Base-by-base conservation (phyloP, 2,797 vertebrate species). In the Rhincodon typus region DNA sequence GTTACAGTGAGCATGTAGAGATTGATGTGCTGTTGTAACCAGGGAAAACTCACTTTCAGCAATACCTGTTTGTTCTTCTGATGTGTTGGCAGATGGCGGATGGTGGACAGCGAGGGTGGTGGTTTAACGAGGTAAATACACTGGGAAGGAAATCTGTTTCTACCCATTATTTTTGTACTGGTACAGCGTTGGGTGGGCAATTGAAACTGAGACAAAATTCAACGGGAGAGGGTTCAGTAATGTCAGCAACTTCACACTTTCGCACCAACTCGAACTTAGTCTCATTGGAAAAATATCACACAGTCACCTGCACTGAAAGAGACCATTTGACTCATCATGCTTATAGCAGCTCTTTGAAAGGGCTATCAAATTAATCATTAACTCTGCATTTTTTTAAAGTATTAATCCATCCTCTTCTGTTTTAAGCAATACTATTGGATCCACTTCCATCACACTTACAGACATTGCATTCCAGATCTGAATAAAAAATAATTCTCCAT, bases 81-180 rank as follows among this genome's bases (percentile, higher is more conserved):
- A 70, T 94, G 93, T 94, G 93, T 94, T 94, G 93, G 93, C 93
- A 94, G 93, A 94, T 94, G 93, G 38, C 93, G 67, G 93, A 94
- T 72, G 93, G 21, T 94, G 93, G 93, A 94, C 93, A 94, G 25
- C 93, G 93, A 70, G 93, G 93, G 69, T 94, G 93, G 93, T 94
- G 93, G 93, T 94, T 94, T 69, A 94, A 94, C 10, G 93, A 94
- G 93, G 93, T 94, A 94, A 94, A 94, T 94, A 72, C 93, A 30
- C 38, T 46, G 42, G 38, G 93, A 94, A 46, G 67, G 12, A 70
- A 46, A 70, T 91, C 93, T 13, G 7, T 72, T 72, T 69, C 69
- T 34, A 72, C 67, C 46, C 12, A 46, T 94, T 94, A 72, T 72
- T 27, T 94, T 50, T 94, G 38, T 72, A 50, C 38, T 38, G 66